These are phyloP conservation scores for Thalassophryne amazonica DNA, from an alignment of 2,797 vertebrate species.

Conservation along the genomic window DNA sequence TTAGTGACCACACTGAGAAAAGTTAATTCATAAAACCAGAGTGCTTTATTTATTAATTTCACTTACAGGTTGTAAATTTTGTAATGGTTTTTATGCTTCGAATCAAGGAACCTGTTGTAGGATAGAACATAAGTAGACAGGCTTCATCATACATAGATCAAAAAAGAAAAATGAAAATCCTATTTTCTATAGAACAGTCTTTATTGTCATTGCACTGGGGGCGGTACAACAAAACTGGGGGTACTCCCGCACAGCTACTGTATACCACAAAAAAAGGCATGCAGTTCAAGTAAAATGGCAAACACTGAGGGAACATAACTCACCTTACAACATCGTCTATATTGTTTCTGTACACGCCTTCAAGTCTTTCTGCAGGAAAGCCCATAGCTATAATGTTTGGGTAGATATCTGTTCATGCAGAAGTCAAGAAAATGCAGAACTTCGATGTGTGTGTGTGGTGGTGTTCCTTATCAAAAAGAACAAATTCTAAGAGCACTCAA, in stretches of 20 bases:
- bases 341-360: conserved; percentile 99
- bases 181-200: no score
- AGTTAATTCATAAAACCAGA: conserved; percentile 27
- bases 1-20: conserved; percentile 47
- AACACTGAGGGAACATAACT: conserved; percentile 46
- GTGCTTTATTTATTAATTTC: conserved; percentile 28
- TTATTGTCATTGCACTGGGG: no score
- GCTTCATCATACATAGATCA: no score
- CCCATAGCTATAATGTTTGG: conserved; percentile 99
- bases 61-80: conserved; percentile 99
- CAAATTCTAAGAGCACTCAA: no score
- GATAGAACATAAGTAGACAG: neutral
- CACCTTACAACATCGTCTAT: conserved; percentile 99
- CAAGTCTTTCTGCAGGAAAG: conserved; percentile 97
- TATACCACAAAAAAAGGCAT: no score
- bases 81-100: conserved; percentile 98
- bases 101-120: conserved; percentile 77
- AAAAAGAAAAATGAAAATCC: no score
- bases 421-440: conserved; percentile 56
- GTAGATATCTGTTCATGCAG: conserved; percentile 91
- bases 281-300: no score
- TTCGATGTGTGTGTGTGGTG: neutral
- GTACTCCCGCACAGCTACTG: no score
- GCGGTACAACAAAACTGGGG: no score
- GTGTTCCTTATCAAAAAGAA: no score